Conservation (phyloP, 2,113 vertebrate genomes). For the Daphoenositta chrysoptera region DNA sequence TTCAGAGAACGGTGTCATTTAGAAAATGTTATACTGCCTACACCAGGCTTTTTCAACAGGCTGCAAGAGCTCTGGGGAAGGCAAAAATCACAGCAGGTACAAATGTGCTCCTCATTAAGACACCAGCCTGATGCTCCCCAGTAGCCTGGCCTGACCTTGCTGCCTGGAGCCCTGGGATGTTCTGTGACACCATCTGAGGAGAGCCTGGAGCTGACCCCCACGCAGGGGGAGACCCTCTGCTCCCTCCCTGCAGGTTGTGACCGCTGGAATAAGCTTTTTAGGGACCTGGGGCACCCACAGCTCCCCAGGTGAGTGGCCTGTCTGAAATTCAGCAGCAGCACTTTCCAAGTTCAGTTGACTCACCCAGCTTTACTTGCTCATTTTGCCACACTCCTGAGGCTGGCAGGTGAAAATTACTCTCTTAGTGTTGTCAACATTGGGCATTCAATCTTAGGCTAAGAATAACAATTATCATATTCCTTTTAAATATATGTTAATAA, state of each 20-base stretch:
- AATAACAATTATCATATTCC: background rate
- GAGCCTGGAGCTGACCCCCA: background rate
- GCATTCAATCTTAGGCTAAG: background rate
- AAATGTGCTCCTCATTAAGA: rapidly evolving
- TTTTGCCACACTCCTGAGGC: background rate
- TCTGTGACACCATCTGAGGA: rapidly evolving
- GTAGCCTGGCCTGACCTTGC: too few relatives aligned
- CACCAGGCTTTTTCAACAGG: background rate
- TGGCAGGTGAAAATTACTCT: background rate
- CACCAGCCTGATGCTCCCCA: background rate
- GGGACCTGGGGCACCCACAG: background rate
- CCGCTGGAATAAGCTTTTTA: background rate
- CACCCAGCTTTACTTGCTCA: background rate
- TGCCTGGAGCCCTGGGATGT: background rate
- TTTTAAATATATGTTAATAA: background rate
- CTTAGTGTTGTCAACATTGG: background rate
- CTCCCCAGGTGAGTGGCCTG: background rate
- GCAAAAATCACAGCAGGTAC: background rate
- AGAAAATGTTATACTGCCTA: background rate
- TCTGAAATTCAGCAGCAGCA: background rate
- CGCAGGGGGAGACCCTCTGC: rapidly evolving
- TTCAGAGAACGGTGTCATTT: background rate
- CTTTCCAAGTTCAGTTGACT: background rate
- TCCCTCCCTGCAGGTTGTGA: background rate
- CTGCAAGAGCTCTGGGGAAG: background rate